Evolutionary conservation across 2,888 invertebrate genomes (phyloP).

Genomic region (Penaeus monodon): DNA sequence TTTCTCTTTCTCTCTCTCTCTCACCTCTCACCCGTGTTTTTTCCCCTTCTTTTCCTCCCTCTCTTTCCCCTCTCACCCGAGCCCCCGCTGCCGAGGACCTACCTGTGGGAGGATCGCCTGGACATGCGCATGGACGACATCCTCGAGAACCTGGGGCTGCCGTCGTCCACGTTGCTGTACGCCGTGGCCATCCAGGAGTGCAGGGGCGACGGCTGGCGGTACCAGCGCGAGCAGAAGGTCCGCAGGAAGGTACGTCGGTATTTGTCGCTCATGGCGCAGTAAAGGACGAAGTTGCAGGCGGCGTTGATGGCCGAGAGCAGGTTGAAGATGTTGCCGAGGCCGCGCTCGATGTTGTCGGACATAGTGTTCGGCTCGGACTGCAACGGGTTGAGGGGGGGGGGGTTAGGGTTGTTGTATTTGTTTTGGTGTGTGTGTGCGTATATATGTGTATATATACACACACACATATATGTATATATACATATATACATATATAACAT

Average conservation of each 20-base stretch:
- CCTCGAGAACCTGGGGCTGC: conserved; percentile 48
- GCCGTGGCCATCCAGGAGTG: conserved; percentile 60
- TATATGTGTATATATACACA: too few relatives aligned
- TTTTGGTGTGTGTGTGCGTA: too few relatives aligned
- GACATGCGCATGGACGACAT: conserved; percentile 49
- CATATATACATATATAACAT: too few relatives aligned
- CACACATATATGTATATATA: too few relatives aligned
- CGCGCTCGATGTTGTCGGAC: conserved; percentile 71
- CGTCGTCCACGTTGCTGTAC: conserved; percentile 57
- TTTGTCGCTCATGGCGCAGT: conserved; percentile 82
- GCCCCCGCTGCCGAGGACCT: background rate
- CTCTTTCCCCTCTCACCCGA: background rate
- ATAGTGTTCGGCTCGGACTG: conserved; percentile 67
- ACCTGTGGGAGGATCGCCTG: conserved; percentile 48
- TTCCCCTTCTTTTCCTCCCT: conserved; percentile 23
- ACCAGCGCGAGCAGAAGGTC: conserved; percentile 68
- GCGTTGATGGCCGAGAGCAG: conserved; percentile 80
- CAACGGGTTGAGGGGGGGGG: background rate
- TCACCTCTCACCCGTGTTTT: background rate
- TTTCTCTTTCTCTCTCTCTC: too few relatives aligned
- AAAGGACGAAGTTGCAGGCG: conserved; percentile 82
- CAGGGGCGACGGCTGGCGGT: conserved; percentile 50
- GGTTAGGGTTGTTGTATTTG: background rate
- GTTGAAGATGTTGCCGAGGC: conserved; percentile 81
- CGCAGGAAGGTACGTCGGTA: conserved; percentile 76